Conservation (phyloP, 2,888 invertebrate species). For the Diaperis boleti region DNA sequence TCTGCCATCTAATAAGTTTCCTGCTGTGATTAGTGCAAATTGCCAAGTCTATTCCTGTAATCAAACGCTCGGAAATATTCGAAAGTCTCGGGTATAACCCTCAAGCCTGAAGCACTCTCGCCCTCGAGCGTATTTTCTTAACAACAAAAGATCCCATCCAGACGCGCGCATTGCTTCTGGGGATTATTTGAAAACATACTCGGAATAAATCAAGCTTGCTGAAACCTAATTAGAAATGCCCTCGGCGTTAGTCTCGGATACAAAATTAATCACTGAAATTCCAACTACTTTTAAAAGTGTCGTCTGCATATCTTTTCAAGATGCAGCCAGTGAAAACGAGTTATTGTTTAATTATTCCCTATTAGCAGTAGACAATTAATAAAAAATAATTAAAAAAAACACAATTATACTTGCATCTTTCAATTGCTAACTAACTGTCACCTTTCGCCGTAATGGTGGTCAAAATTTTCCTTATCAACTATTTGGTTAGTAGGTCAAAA, state of each 20-base stretch:
- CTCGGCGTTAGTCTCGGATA: slow-evolving; percentile 33
- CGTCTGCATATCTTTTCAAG: slow-evolving; percentile 23
- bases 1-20: slow-evolving; percentile 6
- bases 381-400: slow-evolving; percentile 3
- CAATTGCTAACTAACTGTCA: no score
- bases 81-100: slow-evolving; percentile 40
- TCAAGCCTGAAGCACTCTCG: slow-evolving; percentile 23
- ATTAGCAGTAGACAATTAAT: no score
- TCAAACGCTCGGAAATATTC: slow-evolving; percentile 37
- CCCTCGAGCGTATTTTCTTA: slow-evolving; percentile 36
- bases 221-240: slow-evolving; percentile 45
- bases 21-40: slow-evolving; percentile 26
- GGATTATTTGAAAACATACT: slow-evolving; percentile 46
- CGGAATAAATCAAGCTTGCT: slow-evolving; percentile 45
- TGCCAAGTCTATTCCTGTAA: slow-evolving; percentile 35
- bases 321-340: neutral
- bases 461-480: no score
- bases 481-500: no score
- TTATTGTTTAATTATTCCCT: slow-evolving; percentile 13
- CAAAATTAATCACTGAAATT: slow-evolving; percentile 41
- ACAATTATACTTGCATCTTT: no score
- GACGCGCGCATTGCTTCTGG: slow-evolving; percentile 36
- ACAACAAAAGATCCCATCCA: slow-evolving; percentile 44
- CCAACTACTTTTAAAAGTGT: slow-evolving; percentile 36
- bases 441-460: no score